Base-by-base conservation (phyloP, 2,888 invertebrate species). In the Tupiocoris notatus region DNA sequence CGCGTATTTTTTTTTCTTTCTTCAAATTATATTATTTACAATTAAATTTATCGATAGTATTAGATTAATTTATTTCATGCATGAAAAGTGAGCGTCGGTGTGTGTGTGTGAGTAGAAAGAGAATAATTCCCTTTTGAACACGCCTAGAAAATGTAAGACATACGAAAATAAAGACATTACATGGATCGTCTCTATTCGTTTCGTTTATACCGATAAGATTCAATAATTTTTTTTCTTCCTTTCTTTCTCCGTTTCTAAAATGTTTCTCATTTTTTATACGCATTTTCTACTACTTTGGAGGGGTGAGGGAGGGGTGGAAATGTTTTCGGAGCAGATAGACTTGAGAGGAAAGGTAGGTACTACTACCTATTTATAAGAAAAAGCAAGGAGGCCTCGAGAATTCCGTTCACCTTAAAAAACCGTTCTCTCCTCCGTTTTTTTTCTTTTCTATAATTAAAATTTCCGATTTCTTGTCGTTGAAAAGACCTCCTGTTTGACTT, bases 1-100 rank as follows among this genome's bases (percentile, higher is more conserved):
- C 77, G 74, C 79, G 76, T n/a, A n/a, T n/a, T n/a, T n/a, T n/a
- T n/a, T n/a, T n/a, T n/a, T n/a, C n/a, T n/a, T n/a, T n/a, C n/a
- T n/a, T 77, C 76, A 75, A 76, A 77, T 73, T 77, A 71, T 79
- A 39, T 39, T n/a, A 79, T 77, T 77, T 77, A 77, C 77, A 79
- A n/a, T 77, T 70, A 77, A 75, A 64, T 73, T 78, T 73, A 39
- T 39, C 12, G 12, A 39, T 39, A 7, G 16, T 76, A 68, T 39
- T 71, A 77, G 77, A 78, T 75, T 77, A 77, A 79, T 73, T 70
- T 76, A 68, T 79, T 79, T 58, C 79, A 79, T 79, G 79, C 79
- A 79, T 77, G 75, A 76, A 39, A 77, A 79, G 79, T 79, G 79
- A 79, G 79, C 79, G 77, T 78, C 59, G 73, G 74, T 74, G 73